Conservation (phyloP, 2,888 invertebrate genomes). For the Alcis repandata region DNA sequence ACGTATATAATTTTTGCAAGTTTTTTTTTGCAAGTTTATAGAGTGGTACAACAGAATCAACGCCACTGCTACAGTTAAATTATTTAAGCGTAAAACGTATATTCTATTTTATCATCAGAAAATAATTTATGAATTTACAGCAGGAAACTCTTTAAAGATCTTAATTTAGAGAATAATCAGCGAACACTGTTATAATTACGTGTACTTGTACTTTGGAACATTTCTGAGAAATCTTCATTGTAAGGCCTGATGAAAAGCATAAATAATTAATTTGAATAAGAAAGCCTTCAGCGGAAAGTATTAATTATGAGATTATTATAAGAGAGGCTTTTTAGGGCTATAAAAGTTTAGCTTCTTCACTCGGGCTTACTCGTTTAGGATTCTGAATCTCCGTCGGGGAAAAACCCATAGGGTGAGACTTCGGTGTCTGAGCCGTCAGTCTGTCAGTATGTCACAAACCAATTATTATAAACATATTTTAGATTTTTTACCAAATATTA, state of each 20-base stretch:
- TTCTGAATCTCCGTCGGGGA: too few relatives aligned
- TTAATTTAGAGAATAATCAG: constrained; percentile 31
- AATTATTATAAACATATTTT: too few relatives aligned
- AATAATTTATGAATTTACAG: not conserved
- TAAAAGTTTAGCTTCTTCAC: not conserved
- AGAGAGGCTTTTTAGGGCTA: not conserved
- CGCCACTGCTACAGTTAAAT: not conserved
- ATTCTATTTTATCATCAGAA: not conserved
- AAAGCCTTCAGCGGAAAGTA: constrained; percentile 3
- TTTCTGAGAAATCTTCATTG: constrained; percentile 10
- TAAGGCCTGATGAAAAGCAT: constrained; percentile 25
- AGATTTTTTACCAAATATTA: too few relatives aligned
- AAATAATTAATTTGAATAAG: constrained; percentile 31
- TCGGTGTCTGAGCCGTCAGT: too few relatives aligned
- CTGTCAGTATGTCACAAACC: too few relatives aligned
- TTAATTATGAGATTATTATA: constrained; percentile 4
- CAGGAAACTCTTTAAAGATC: constrained; percentile 1
- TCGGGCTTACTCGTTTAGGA: not conserved
- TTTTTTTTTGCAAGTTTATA: too few relatives aligned
- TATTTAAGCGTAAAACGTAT: not conserved
- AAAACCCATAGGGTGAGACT: too few relatives aligned
- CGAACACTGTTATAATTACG: constrained; percentile 30
- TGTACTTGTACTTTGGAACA: constrained; percentile 2
- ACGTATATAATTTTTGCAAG: too few relatives aligned
- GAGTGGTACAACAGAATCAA: too few relatives aligned